These are phyloP conservation scores for Pangasianodon hypophthalmus DNA, from an alignment of 2,113 vertebrate genomes.

Conservation along the genomic window DNA sequence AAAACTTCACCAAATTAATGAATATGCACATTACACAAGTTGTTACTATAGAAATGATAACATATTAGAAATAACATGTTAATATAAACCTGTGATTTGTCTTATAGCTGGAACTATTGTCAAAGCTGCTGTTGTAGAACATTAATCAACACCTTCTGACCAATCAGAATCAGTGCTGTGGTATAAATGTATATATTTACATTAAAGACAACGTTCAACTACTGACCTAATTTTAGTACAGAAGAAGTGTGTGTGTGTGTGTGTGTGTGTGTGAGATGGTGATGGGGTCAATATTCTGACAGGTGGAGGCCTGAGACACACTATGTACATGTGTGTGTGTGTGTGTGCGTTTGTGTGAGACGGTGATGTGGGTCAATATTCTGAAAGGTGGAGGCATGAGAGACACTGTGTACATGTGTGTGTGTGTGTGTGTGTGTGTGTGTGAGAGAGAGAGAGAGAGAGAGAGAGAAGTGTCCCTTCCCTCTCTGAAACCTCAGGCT, in stretches of 20 bases:
- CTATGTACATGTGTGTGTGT: background rate
- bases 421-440: background rate
- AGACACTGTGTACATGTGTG: background rate
- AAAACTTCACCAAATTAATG: background rate
- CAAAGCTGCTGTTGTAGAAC: no score
- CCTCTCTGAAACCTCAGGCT: background rate
- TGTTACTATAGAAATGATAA: background rate
- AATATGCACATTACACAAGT: background rate
- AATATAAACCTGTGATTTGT: background rate
- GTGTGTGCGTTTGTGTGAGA: background rate
- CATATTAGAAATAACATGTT: background rate
- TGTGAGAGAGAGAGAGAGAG: no score
- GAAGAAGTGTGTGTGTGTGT: background rate
- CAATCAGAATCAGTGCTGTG: background rate
- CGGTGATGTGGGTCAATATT: no score
- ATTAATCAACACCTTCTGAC: background rate
- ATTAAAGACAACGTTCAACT: background rate
- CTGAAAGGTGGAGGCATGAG: no score
- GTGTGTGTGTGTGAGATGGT: conserved; percentile 1
- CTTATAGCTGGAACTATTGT: background rate
- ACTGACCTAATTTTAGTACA: background rate
- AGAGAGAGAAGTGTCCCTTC: background rate
- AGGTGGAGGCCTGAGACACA: no score
- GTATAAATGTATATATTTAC: background rate
- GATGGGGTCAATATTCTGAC: no score